Percentiles rank a stretch among this genome's conserved stretches.
Evolutionary conservation across 2,888 invertebrate species (phyloP).

Genomic region (Andrena bicolor): DNA sequence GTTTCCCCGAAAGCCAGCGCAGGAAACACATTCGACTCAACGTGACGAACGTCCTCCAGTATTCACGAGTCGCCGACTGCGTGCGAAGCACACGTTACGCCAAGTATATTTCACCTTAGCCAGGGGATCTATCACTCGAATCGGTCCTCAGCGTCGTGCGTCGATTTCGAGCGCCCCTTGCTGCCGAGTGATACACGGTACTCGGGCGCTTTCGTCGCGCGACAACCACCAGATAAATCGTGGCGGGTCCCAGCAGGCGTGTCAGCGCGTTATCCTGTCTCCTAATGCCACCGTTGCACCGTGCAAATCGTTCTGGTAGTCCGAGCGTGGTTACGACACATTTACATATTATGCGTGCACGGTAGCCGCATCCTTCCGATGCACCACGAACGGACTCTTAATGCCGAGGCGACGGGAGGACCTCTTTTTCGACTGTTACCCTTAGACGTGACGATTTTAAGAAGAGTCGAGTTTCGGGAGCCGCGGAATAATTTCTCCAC

Average conservation of each 20-base stretch:
- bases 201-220: constrained; percentile 35
- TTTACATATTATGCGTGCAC: constrained; percentile 69
- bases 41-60: constrained; percentile 21
- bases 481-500: constrained; percentile 8
- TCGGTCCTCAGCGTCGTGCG: constrained; percentile 50
- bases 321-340: constrained; percentile 40
- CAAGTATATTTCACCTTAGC: constrained; percentile 58
- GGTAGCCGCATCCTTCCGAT: constrained; percentile 57
- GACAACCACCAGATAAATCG: constrained; percentile 63
- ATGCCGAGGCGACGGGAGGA: constrained; percentile 38
- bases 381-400: constrained; percentile 59
- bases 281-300: constrained; percentile 42
- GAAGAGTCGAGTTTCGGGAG: background rate
- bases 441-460: constrained; percentile 41
- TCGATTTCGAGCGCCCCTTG: constrained; percentile 40
- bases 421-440: constrained; percentile 44
- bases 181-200: constrained; percentile 61
- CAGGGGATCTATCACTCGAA: constrained; percentile 68
- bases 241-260: constrained; percentile 28
- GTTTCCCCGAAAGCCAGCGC: constrained; percentile 32
- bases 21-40: constrained; percentile 14
- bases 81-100: constrained; percentile 60
- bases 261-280: constrained; percentile 61
- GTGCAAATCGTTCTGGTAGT: constrained; percentile 61
- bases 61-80: constrained; percentile 35